These are phyloP conservation scores for Halichoerus grypus DNA, from an alignment of 2,113 vertebrate species.

Conservation along the genomic window DNA sequence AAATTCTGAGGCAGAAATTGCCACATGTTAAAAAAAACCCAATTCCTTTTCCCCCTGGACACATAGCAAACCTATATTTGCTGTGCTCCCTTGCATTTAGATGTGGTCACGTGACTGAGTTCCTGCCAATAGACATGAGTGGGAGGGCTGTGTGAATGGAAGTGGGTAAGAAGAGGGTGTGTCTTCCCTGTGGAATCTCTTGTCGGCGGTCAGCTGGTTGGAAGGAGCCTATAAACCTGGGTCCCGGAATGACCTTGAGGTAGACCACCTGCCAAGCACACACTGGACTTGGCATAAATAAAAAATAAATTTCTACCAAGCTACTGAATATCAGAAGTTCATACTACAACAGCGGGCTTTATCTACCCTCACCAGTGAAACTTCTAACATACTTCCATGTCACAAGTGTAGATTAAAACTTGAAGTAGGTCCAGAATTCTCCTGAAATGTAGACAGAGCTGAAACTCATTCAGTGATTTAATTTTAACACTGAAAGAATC, in stretches of 20 bases:
- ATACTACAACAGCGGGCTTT: not conserved
- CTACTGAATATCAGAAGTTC: not conserved
- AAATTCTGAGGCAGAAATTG: slow-evolving; percentile 55
- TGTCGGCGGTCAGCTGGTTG: not conserved
- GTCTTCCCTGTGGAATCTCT: not conserved
- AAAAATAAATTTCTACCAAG: not conserved
- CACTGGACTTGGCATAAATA: not conserved
- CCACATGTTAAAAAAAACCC: slow-evolving; percentile 52
- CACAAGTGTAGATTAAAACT: not conserved
- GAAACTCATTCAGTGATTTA: slow-evolving; percentile 1
- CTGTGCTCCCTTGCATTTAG: not conserved
- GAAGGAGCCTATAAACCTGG: not conserved
- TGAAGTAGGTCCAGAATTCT: not conserved
- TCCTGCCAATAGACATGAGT: not conserved
- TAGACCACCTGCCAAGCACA: not conserved
- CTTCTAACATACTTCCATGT: not conserved
- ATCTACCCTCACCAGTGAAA: not conserved
- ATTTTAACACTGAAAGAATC: slow-evolving; percentile 43
- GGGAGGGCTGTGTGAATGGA: not conserved
- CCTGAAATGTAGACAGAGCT: not conserved
- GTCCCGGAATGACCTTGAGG: not conserved
- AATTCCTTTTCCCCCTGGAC: slow-evolving; percentile 30
- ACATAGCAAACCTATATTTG: slow-evolving; percentile 36
- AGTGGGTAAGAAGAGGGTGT: not conserved
- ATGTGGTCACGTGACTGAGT: slow-evolving; percentile 1